A percentile compares a stretch with the other conserved stretches of the same genome.
These are phyloP conservation scores for Gyps fulvus DNA, from an alignment of 2,113 vertebrate genomes.

Conservation along the genomic window DNA sequence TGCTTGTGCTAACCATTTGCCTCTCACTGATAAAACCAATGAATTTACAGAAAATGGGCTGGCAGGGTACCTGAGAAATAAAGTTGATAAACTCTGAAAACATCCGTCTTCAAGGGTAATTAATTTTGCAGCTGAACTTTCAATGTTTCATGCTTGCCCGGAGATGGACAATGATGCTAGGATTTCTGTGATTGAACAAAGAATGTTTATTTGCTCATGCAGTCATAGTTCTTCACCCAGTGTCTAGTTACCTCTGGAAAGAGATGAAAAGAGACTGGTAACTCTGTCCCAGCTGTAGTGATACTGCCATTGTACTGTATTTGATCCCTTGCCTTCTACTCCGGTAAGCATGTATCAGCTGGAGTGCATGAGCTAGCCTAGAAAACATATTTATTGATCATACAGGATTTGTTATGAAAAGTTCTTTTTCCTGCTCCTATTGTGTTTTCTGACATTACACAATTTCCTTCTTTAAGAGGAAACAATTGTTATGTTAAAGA, in stretches of 20 bases:
- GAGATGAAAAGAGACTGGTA: neutral
- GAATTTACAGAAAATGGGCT: neutral
- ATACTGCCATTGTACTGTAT: neutral
- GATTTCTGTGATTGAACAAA: neutral
- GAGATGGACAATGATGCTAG: neutral
- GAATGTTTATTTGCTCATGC: neutral
- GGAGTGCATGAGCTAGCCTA: neutral
- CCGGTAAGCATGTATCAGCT: neutral
- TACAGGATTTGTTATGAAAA: neutral
- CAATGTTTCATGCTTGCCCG: neutral
- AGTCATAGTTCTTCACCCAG: neutral
- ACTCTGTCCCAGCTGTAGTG: neutral
- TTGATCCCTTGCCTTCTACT: neutral
- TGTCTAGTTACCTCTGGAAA: neutral
- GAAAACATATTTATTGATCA: neutral
- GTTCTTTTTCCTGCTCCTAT: neutral
- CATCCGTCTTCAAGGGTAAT: neutral
- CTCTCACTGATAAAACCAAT: neutral
- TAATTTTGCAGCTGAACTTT: neutral
- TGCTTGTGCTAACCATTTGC: neutral
- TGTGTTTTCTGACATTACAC: neutral
- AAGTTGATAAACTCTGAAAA: neutral
- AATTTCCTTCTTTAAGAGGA: neutral
- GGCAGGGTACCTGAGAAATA: neutral
- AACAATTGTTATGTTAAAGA: neutral